phyloP scores from a whole-genome alignment of 1,140 invertebrate genomes.

The Plodia interpunctella region DNA sequence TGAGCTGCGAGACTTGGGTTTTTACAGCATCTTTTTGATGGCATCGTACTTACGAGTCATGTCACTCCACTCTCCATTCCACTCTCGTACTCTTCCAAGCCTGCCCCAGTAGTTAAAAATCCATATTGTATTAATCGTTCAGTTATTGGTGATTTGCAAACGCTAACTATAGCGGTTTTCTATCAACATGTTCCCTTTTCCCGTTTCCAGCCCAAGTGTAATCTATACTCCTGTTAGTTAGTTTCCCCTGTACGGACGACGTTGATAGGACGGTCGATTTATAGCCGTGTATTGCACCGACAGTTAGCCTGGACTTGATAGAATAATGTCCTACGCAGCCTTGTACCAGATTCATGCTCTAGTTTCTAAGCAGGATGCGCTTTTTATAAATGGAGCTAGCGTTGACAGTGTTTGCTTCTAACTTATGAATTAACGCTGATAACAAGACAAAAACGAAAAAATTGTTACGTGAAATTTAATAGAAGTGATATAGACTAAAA shows the following conservation, averaged over 20 bases:
- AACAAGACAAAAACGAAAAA: background rate
- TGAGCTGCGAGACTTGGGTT: too few relatives aligned
- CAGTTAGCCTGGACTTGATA: slow-evolving; percentile 40
- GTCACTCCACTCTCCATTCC: too few relatives aligned
- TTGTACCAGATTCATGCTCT: slow-evolving; percentile 56
- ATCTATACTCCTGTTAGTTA: slow-evolving; percentile 9
- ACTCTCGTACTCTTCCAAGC: too few relatives aligned
- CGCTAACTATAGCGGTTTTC: background rate
- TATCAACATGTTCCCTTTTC: too few relatives aligned
- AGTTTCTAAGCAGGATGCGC: slow-evolving; percentile 55
- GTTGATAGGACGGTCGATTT: background rate
- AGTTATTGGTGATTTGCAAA: background rate
- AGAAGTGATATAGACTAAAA: too few relatives aligned
- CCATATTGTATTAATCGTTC: too few relatives aligned
- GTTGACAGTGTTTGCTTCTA: background rate
- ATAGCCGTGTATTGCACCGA: background rate
- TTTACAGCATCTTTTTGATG: too few relatives aligned
- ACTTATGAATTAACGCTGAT: background rate
- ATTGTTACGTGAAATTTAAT: too few relatives aligned
- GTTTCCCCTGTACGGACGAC: background rate
- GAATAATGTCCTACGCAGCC: slow-evolving; percentile 62
- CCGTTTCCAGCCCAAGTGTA: background rate
- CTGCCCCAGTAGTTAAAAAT: too few relatives aligned
- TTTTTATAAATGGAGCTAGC: slow-evolving; percentile 21
- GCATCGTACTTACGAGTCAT: too few relatives aligned